phyloP scores from a whole-genome alignment of 2,888 invertebrate genomes.

The Calephelis perditalis region DNA sequence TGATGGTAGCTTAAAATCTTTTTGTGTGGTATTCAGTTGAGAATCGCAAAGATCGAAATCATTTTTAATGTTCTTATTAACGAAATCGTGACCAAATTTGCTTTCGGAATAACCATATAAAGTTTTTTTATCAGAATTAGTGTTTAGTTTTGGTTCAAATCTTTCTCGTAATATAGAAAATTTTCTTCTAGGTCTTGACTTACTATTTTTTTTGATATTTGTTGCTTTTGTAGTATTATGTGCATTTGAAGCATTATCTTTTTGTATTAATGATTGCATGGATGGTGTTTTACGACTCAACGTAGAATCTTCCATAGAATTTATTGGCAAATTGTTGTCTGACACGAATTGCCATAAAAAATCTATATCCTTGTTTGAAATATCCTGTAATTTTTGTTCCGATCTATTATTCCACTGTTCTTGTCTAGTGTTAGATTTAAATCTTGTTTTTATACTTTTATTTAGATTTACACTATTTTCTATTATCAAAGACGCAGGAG shows the following conservation, averaged over 20 bases:
- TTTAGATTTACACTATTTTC: conserved; percentile 37
- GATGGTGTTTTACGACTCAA: conserved; percentile 60
- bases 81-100: conserved; percentile 41
- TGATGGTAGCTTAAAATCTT: conserved; percentile 35
- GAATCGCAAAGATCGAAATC: conserved; percentile 37
- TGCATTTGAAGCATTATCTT: conserved; percentile 46
- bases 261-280: conserved; percentile 65
- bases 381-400: conserved; percentile 48
- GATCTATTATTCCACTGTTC: conserved; percentile 46
- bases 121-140: conserved; percentile 67
- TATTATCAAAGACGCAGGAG: conserved; percentile 32
- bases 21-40: conserved; percentile 33
- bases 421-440: conserved; percentile 47
- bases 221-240: conserved; percentile 49
- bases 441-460: conserved; percentile 47
- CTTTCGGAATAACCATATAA: conserved; percentile 59
- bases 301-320: conserved; percentile 52
- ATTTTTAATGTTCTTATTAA: conserved; percentile 46
- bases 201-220: conserved; percentile 56
- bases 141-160: conserved; percentile 71
- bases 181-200: conserved; percentile 73
- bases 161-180: conserved; percentile 78
- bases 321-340: conserved; percentile 50
- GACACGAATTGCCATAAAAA: conserved; percentile 67
- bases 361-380: conserved; percentile 65